Conservation (phyloP, 2,888 invertebrate species). For the Eurytoma californica region DNA sequence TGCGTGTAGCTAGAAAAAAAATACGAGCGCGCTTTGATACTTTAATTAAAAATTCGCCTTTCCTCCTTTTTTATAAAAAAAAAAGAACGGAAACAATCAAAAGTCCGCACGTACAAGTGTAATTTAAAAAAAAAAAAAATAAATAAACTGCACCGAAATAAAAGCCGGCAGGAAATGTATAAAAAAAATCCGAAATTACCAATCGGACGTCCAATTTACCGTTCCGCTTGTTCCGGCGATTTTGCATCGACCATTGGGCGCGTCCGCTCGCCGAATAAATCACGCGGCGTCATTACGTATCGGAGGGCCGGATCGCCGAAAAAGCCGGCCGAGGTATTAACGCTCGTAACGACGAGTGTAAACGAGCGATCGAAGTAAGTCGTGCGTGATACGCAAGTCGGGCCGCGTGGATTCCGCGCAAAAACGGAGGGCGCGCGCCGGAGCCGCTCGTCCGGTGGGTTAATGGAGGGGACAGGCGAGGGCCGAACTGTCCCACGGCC, state of each 20-base stretch:
- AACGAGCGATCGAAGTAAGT: not conserved
- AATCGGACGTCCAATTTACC: too few species aligned
- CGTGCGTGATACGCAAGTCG: not conserved
- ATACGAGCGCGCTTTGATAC: not conserved
- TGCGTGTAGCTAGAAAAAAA: too few species aligned
- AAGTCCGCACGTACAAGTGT: too few species aligned
- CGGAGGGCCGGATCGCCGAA: not conserved
- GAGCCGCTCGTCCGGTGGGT: not conserved
- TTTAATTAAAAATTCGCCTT: not conserved
- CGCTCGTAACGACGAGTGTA: not conserved
- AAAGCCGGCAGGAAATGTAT: too few species aligned
- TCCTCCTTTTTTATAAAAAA: constrained; percentile 12
- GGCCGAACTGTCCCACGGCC: not conserved
- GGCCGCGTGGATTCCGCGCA: not conserved
- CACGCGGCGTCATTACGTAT: not conserved
- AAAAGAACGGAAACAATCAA: not conserved
- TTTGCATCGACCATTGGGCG: not conserved
- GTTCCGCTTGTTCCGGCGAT: not conserved
- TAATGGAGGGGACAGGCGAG: too few species aligned
- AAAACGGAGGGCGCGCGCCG: not conserved
- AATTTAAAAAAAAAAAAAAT: too few species aligned
- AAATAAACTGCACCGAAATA: too few species aligned
- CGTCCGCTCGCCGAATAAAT: not conserved
- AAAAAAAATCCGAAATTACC: too few species aligned
- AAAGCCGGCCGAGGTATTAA: too few species aligned